phyloP scores from a whole-genome alignment of 2,797 vertebrate species.

The Melanotaenia pygmaea region DNA sequence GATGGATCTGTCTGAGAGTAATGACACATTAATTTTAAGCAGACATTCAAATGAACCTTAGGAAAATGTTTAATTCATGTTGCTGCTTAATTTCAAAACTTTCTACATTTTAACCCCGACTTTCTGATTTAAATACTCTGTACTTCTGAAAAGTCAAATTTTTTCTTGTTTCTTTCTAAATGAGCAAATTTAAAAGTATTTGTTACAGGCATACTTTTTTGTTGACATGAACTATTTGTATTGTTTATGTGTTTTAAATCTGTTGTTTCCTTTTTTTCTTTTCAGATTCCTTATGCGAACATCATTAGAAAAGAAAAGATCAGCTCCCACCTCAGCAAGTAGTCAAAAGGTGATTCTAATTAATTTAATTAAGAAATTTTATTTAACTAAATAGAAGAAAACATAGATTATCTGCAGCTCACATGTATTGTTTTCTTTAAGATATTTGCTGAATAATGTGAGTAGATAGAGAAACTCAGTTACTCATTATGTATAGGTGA shows the following conservation, averaged over 20 bases:
- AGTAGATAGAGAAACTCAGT: not conserved
- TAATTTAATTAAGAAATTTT: not conserved
- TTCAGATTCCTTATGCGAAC: conserved; percentile 98
- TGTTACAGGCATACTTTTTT: not conserved
- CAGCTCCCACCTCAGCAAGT: conserved; percentile 93
- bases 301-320: conserved; percentile 98
- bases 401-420: not conserved
- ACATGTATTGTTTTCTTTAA: not conserved
- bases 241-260: not conserved
- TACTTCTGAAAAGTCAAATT: not conserved
- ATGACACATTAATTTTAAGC: conserved; percentile 52
- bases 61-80: conserved; percentile 37
- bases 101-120: not conserved
- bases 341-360: conserved; percentile 86
- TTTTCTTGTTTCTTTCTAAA: not conserved
- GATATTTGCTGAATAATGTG: not conserved
- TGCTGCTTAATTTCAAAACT: conserved; percentile 25
- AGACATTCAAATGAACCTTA: conserved; percentile 50
- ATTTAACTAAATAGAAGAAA: too few species aligned
- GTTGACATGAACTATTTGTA: not conserved
- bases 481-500: not conserved
- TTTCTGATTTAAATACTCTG: conserved; percentile 12
- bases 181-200: not conserved
- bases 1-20: conserved; percentile 68
- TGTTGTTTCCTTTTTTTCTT: conserved; percentile 45